Conservation (phyloP, 1,140 invertebrate genomes). For the Odontomachus brunneus region DNA sequence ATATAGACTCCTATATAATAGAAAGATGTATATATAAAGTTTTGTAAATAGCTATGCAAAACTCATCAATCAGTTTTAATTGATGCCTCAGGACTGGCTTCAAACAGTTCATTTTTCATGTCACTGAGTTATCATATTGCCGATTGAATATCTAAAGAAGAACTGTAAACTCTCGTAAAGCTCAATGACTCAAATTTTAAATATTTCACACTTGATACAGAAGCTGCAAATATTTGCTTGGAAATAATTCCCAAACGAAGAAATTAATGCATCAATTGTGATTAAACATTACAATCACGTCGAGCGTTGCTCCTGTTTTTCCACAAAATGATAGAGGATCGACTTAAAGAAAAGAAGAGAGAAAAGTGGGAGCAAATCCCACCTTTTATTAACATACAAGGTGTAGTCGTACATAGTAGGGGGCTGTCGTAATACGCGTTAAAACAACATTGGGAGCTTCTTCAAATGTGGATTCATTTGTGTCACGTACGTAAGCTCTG, state of each 20-base stretch:
- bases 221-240: neutral
- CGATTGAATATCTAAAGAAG: neutral
- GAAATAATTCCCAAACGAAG: neutral
- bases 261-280: neutral
- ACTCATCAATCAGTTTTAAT: conserved; percentile 43
- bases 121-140: conserved; percentile 12
- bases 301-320: neutral
- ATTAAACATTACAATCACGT: too few relatives aligned
- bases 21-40: neutral
- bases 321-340: neutral
- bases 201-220: neutral
- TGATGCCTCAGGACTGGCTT: neutral
- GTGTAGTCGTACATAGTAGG: conserved; percentile 2
- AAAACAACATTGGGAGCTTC: conserved; percentile 34
- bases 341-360: neutral
- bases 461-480: conserved; percentile 39
- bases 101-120: conserved; percentile 28
- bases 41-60: neutral
- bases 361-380: conserved; percentile 34
- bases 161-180: neutral
- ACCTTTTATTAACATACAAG: conserved; percentile 48
- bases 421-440: neutral
- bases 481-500: conserved; percentile 15
- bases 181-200: neutral
- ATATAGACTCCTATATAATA: neutral